Evolutionary conservation across 2,797 vertebrate genomes (phyloP).

Genomic region (Lophotriccus pileatus): DNA sequence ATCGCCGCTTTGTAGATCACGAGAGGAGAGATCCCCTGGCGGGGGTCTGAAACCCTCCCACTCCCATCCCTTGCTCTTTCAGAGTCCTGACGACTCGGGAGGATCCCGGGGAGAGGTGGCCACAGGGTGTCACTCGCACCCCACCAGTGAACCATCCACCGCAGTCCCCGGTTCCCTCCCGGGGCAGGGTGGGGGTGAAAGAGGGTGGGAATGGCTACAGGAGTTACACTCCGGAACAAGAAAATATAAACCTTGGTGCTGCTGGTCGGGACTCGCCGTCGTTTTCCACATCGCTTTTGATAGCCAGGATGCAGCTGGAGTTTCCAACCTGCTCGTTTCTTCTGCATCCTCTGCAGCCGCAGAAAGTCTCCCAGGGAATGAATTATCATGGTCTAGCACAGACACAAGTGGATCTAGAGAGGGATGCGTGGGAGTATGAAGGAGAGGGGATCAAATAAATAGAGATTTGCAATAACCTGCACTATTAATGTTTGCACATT

Average conservation of each 20-base stretch:
- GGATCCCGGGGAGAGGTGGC: neutral
- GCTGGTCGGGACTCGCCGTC: neutral
- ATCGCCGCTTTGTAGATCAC: accelerated
- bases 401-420: neutral
- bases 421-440: neutral
- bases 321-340: neutral
- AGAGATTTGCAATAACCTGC: neutral
- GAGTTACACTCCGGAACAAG: accelerated
- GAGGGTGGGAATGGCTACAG: neutral
- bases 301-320: neutral
- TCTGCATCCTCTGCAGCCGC: neutral
- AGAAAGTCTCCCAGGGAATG: neutral
- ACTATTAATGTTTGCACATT: neutral
- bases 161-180: neutral
- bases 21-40: neutral
- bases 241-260: neutral
- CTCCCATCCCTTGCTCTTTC: neutral
- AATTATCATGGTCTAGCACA: neutral
- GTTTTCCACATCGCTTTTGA: neutral
- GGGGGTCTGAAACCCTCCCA: accelerated
- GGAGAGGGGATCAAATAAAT: neutral
- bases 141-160: neutral
- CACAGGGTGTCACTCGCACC: conserved; percentile 68
- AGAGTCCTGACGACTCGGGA: neutral
- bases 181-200: neutral